phyloP scores from a whole-genome alignment of 1,140 invertebrate genomes.

The Oscheius sp. region DNA sequence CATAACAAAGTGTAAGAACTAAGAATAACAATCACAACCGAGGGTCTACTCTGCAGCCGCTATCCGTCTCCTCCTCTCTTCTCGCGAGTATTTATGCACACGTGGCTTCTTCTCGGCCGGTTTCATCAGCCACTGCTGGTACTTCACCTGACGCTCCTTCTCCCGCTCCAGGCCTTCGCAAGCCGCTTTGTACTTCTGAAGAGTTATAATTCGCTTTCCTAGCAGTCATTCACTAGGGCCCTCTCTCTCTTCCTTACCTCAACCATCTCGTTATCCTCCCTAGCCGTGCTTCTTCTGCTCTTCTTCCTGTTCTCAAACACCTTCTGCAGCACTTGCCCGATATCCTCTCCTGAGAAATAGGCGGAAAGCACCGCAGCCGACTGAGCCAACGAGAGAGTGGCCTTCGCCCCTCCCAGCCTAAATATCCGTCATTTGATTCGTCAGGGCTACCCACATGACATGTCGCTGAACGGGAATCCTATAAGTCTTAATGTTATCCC shows the following conservation, averaged over 20 bases:
- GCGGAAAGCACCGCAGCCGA: background rate
- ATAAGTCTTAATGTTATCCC: background rate
- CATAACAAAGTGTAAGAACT: background rate
- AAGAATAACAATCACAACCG: constrained; percentile 1
- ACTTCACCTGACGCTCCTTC: background rate
- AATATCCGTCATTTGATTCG: no score
- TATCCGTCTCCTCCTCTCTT: background rate
- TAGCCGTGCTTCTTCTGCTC: background rate
- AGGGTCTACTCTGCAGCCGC: background rate
- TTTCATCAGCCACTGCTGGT: background rate
- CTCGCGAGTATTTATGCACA: background rate
- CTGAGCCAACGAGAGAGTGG: background rate
- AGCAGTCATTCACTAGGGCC: background rate
- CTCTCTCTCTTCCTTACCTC: background rate
- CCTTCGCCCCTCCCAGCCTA: no score
- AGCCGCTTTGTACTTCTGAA: background rate
- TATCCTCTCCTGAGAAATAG: background rate
- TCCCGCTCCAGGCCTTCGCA: background rate
- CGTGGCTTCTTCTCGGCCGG: background rate
- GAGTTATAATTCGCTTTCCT: background rate
- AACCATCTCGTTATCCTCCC: background rate
- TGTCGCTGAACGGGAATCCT: background rate
- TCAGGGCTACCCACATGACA: background rate
- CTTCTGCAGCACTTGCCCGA: background rate
- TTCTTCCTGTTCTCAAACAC: background rate